Evolutionary conservation across 2,797 vertebrate genomes (phyloP), one percentile per base, ranked within the genome.

Genomic region (Schizopygopsis pylzovi): DNA sequence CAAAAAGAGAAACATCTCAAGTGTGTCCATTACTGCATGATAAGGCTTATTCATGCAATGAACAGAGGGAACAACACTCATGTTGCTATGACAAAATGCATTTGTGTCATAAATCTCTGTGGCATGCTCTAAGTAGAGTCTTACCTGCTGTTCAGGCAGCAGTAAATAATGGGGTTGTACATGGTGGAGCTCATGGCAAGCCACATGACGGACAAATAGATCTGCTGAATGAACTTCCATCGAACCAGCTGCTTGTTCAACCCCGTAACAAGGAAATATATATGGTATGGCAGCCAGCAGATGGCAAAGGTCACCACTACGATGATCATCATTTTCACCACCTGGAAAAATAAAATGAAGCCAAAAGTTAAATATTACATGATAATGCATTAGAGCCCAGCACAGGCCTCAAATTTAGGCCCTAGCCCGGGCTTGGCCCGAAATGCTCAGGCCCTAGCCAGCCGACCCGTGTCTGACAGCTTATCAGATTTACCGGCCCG

Each of bases 111-210:
- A 73, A 28, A 73, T 67, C 25, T 67, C 73, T 33, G 56, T n/a
- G 25, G 7, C 1, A 33, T 37, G 41, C 28, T 71, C 22, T 28
- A 4, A 22, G 45, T 75, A 0, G 12, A 49, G 39, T 86, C 92
- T 49, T 95, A 99, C 98, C 98, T 97, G 93, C 98, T 99, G 93
- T 99, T 99, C 81, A 99, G 96, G 92, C 98, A 99, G 92, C 98
- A 99, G 95, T 99, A 99, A 94, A 99, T 99, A 92, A 99, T 98
- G 82, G 98, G 98, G 88, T 99, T 99, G 93, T 99, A 99, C 98
- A 99, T 99, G 49, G 98, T 99, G 54, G 97, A 99, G 92, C 98
- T 99, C 98, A 99, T 99, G 70, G 98, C 98, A 87, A 99, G 95
- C 97, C 98, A 99, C 93, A 99, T 95, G 82, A 98, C 96, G 0